Base-by-base conservation (phyloP, 2,797 vertebrate genomes). In the Enteromius fasciolatus region DNA sequence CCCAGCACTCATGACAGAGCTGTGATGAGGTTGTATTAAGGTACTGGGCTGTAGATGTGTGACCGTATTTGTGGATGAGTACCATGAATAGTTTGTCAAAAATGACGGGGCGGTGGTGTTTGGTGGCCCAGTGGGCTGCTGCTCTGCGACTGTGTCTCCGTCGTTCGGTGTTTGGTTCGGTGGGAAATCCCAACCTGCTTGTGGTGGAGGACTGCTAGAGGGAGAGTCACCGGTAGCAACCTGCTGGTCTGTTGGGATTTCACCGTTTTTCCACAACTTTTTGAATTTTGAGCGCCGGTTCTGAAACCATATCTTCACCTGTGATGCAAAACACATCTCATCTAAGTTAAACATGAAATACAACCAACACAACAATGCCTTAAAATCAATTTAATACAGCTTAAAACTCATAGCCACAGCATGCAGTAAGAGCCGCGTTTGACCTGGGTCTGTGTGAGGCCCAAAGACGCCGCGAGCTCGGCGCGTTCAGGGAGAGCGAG, bases 261-360 rank as follows among this genome's bases (percentile, higher is more conserved):
- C 95, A 1, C 95, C 95, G 80, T 94, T 96, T 83, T 96, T 96
- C 96, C 96, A 96, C 93, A 96, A 94, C 88, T 96, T 96, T 89
- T 96, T 96, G 91, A 96, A 96, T 86, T 96, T 96, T 63, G 96
- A 96, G 31, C 96, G 91, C 33, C 96, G 94, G 87, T 96, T 96
- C 89, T 96, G 96, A 91, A 96, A 96, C 96, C 96, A 96, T 88
- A 96, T 96, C 89, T 96, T 96, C 86, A 96, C 95, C 96, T 95
- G 64, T 10, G 8, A 31, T 52, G 1, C 41, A 59, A 48, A 41
- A 9, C 67, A 73, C 41, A 9, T 28, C 36, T 20, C 23, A 50
- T 79, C n/a, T 77, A 69, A 66, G 20, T 74, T 66, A 75, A 39
- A 70, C 61, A 14, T 67, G 66, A 25, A 70, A 59, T 44, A 1